Percentiles rank a stretch among this genome's conserved stretches.
These are phyloP conservation scores for Dascillus cervinus DNA, from an alignment of 2,888 invertebrate species.

Conservation along the genomic window DNA sequence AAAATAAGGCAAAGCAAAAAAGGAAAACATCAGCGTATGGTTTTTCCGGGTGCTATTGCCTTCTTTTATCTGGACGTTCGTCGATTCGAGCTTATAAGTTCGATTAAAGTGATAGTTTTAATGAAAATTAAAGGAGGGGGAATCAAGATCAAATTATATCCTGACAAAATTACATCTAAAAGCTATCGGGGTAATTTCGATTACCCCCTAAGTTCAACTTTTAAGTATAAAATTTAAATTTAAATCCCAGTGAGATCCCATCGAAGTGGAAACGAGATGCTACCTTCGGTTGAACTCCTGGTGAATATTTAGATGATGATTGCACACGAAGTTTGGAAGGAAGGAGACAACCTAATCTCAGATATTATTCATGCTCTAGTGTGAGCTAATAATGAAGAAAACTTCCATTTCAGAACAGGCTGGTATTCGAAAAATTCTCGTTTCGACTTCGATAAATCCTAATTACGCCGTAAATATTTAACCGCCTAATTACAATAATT, in stretches of 20 bases:
- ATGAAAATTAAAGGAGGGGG: constrained; percentile 2
- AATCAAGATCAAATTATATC: constrained; percentile 9
- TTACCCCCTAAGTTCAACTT: constrained; percentile 16
- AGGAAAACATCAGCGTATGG: neutral
- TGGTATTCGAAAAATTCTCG: too few species aligned
- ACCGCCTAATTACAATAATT: too few species aligned
- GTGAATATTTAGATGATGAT: constrained; percentile 22
- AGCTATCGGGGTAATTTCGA: constrained; percentile 15
- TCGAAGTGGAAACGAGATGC: constrained; percentile 13
- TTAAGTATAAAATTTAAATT: constrained; percentile 19
- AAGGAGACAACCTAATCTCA: constrained; percentile 12
- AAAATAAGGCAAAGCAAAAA: too few species aligned
- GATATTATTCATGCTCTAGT: constrained; percentile 19
- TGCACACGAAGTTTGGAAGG: constrained; percentile 16
- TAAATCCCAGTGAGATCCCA: constrained; percentile 11
- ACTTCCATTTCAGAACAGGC: constrained; percentile 7
- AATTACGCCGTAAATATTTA: too few species aligned
- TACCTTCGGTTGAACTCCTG: constrained; percentile 16
- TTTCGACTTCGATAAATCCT: too few species aligned
- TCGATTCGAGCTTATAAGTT: too few species aligned
- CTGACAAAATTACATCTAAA: constrained; percentile 11
- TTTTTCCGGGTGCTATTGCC: constrained; percentile 2
- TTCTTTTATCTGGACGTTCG: too few species aligned
- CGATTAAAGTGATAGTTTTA: too few species aligned
- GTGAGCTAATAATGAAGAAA: constrained; percentile 18